Percentiles rank a stretch among this genome's conserved stretches.
Evolutionary conservation across 1,140 invertebrate species (phyloP).

Genomic region (Microplitis demolitor): DNA sequence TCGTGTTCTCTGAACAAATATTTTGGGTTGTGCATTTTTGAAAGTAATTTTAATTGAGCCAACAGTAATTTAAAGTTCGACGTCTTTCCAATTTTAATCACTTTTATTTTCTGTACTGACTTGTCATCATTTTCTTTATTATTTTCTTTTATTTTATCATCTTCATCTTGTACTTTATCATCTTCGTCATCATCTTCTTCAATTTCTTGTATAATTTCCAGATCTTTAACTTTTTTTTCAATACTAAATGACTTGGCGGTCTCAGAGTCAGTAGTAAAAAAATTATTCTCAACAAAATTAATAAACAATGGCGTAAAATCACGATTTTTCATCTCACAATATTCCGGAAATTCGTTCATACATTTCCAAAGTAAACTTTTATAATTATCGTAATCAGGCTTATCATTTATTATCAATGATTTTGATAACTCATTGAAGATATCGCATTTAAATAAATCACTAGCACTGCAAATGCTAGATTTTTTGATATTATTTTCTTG

Average conservation of each 20-base stretch:
- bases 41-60: constrained; percentile 76
- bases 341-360: constrained; percentile 73
- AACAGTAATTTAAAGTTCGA: constrained; percentile 70
- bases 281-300: constrained; percentile 72
- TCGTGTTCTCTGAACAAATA: constrained; percentile 77
- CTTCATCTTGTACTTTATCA: constrained; percentile 35
- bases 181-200: constrained; percentile 36
- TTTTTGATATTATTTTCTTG: constrained; percentile 21
- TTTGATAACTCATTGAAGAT: constrained; percentile 37
- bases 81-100: constrained; percentile 51
- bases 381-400: constrained; percentile 76
- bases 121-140: constrained; percentile 20
- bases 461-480: background rate
- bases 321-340: constrained; percentile 78
- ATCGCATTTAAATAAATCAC: constrained; percentile 39
- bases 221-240: constrained; percentile 42
- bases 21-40: constrained; percentile 80
- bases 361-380: constrained; percentile 80
- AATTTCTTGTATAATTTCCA: constrained; percentile 24
- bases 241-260: constrained; percentile 60
- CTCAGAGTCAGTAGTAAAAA: constrained; percentile 60
- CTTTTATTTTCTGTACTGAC: background rate
- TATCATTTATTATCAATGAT: constrained; percentile 56
- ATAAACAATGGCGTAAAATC: constrained; percentile 80
- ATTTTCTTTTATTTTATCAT: constrained; percentile 35